phyloP scores from a whole-genome alignment of 2,113 vertebrate genomes.

The Crotophaga sulcirostris region DNA sequence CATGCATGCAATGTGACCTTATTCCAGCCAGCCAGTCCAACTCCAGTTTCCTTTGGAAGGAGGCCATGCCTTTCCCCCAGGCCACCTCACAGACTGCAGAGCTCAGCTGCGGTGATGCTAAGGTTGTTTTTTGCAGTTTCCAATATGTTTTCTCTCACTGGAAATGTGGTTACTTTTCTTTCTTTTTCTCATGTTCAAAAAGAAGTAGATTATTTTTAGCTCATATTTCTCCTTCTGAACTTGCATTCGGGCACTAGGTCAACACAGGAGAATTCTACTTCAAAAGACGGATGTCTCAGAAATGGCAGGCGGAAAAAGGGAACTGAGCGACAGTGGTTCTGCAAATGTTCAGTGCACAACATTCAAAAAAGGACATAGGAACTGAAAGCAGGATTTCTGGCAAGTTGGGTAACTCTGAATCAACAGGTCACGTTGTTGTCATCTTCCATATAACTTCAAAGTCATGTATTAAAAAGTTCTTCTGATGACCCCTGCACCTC shows the following conservation, averaged over 20 bases:
- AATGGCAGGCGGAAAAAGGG: background rate
- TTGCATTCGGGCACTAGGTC: background rate
- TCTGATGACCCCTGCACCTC: background rate
- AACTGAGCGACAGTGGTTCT: background rate
- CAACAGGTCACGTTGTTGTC: background rate
- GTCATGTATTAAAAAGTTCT: background rate
- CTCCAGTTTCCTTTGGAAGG: constrained; percentile 26
- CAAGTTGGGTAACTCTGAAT: background rate
- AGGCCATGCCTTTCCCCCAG: background rate
- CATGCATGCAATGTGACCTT: background rate
- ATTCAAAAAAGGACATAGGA: background rate
- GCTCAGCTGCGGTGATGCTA: constrained; percentile 46
- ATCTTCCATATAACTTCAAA: background rate
- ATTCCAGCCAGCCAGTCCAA: background rate
- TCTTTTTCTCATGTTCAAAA: constrained; percentile 36
- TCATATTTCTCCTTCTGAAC: background rate
- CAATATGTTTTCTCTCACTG: background rate
- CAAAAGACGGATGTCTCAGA: background rate
- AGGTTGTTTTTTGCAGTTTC: background rate
- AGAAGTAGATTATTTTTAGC: constrained; percentile 38
- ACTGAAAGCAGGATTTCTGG: background rate
- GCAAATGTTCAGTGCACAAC: background rate
- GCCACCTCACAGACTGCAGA: constrained; percentile 18
- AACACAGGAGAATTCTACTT: background rate
- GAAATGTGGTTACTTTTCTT: background rate